Evolutionary conservation across 2,888 invertebrate genomes (phyloP).

Genomic region (Drosophila setosimentum): DNA sequence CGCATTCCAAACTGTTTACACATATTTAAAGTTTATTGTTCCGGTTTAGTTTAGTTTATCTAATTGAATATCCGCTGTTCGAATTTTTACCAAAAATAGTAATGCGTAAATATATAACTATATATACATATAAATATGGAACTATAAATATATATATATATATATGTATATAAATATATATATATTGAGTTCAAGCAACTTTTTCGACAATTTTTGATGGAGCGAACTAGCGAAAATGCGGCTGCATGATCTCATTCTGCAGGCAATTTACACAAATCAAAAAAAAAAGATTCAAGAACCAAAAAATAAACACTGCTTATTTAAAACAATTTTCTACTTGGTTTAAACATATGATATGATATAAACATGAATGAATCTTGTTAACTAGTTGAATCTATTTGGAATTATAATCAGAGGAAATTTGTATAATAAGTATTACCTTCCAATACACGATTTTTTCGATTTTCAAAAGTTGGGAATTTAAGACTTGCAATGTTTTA

Average conservation of each 20-base stretch:
- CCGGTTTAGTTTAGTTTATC: conserved; percentile 14
- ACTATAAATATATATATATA: neutral
- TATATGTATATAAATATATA: neutral
- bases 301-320: conserved; percentile 35
- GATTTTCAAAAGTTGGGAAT: no score
- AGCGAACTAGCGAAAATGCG: conserved; percentile 11
- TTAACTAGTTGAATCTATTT: conserved; percentile 6
- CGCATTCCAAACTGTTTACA: neutral
- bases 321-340: conserved; percentile 46
- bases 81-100: conserved; percentile 17
- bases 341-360: no score
- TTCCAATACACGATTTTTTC: no score
- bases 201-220: conserved; percentile 7
- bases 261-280: conserved; percentile 37
- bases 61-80: conserved; percentile 13
- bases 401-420: neutral
- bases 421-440: no score
- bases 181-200: conserved; percentile 2
- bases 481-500: no score
- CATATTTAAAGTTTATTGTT: conserved; percentile 5
- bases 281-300: neutral
- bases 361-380: conserved; percentile 7
- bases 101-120: neutral
- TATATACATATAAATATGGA: neutral
- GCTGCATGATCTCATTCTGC: conserved; percentile 49